Conservation (phyloP, 2,888 invertebrate genomes). For the Sminthurinus aureus region DNA sequence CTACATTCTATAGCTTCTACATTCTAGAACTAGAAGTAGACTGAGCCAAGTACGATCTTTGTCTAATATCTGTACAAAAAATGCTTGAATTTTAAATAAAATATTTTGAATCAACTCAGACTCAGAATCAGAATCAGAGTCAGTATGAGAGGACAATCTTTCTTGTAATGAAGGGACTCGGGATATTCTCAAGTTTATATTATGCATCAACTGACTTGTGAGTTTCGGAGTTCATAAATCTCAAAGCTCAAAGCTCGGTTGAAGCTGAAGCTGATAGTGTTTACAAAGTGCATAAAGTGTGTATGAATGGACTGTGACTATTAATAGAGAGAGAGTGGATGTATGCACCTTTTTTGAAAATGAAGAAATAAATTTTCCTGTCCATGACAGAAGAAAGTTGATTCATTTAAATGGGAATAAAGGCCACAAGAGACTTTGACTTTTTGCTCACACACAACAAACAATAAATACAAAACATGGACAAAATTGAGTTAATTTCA, state of each 20-base stretch:
- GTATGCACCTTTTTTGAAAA: slow-evolving; percentile 6
- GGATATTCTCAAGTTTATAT: not conserved
- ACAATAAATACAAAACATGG: slow-evolving; percentile 4
- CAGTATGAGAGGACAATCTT: no score
- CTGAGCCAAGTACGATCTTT: no score
- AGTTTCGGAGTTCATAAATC: not conserved
- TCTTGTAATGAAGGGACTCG: not conserved
- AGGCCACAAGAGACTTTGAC: slow-evolving; percentile 20
- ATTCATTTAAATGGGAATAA: slow-evolving; percentile 43
- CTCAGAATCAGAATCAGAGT: no score
- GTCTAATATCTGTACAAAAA: no score
- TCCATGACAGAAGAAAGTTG: slow-evolving; percentile 40
- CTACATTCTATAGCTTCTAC: no score
- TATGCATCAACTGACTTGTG: no score
- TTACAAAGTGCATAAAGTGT: not conserved
- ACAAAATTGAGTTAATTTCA: slow-evolving; percentile 34
- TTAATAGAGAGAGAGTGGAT: not conserved
- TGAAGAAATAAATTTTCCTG: slow-evolving; percentile 37
- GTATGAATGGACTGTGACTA: not conserved
- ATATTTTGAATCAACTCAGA: no score
- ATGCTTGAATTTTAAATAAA: no score
- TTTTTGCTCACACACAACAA: not conserved
- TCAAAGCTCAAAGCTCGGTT: no score
- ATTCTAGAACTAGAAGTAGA: no score
- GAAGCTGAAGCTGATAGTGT: no score